These are phyloP conservation scores for Hypomesus transpacificus DNA, from an alignment of 2,113 vertebrate species.

Conservation along the genomic window DNA sequence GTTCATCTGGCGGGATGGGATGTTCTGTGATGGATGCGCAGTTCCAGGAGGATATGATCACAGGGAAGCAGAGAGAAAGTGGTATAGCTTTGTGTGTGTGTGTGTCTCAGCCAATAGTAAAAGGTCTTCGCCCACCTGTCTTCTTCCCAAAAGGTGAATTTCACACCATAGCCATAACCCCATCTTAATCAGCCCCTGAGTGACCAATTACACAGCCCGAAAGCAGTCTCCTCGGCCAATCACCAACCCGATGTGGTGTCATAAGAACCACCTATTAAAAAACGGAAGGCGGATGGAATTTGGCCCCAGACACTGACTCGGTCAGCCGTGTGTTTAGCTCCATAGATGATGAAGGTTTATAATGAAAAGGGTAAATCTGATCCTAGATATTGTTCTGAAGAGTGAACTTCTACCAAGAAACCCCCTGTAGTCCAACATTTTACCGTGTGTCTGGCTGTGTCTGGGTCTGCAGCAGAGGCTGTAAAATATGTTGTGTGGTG, in stretches of 20 bases:
- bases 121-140: neutral
- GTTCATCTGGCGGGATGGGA: too few species aligned
- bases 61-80: neutral
- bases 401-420: too few species aligned
- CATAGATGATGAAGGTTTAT: neutral
- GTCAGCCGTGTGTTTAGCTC: neutral
- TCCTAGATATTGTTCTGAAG: neutral
- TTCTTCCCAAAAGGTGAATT: constrained; percentile 3
- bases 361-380: neutral
- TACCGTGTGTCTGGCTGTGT: too few species aligned
- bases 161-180: neutral
- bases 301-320: neutral
- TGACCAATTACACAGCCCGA: constrained; percentile 23
- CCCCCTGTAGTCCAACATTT: neutral
- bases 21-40: neutral
- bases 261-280: neutral
- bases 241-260: neutral
- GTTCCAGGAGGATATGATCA: neutral
- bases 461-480: too few species aligned
- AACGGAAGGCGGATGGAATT: neutral
- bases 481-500: too few species aligned
- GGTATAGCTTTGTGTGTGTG: neutral
- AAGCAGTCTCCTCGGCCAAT: neutral
- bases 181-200: constrained; percentile 24
- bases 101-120: neutral